Base-by-base conservation (phyloP, 2,797 vertebrate genomes). In the Ara ararauna region DNA sequence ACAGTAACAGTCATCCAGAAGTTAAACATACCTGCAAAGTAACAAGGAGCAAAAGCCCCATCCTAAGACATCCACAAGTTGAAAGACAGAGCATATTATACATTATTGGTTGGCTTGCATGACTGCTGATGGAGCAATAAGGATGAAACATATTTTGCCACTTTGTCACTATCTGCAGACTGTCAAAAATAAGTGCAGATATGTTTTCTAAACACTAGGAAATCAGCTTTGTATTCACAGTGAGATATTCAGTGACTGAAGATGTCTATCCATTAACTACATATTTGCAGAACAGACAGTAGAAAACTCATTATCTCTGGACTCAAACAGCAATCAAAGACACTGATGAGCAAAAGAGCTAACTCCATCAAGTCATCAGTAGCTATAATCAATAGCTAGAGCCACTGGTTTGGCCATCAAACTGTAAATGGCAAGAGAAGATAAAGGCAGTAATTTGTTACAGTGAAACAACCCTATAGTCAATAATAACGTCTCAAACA, bases 321-420 rank as follows among this genome's bases (percentile, higher is more conserved):
- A 82, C 73, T 90, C 40, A 50, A 75, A 45, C 20, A 86, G 51
- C 51, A 87, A 48, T 38, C 62, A 86, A 56, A 72, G 68, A 70
- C 32, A 88, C 34, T 32, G 85, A 91, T 76, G 54, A 94, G n/a
- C 34, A 82, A 85, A 95, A 94, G 7, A 88, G 32, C 21, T 77
- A 92, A 92, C 67, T 91, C 47, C 66, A 87, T 85, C 78, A 92
- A 88, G 62, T 51, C 71, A 61, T 53, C n/a, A 53, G 70, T 32
- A 87, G 38, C 68, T 87, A 85, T 23, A 85, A 87, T 91, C 86
- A 91, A 81, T 94, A 92, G 72, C 19, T 24, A 84, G 74, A 89
- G 54, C 61, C 61, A 56, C 22, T 82, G 32, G 20, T 86, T 70
- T 86, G 50, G 12, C 32, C 56, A 86, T 84, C 75, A 91, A 89